Percentiles rank a stretch among this genome's conserved stretches.
Conservation (phyloP, 1,140 invertebrate species). For the Apis laboriosa region DNA sequence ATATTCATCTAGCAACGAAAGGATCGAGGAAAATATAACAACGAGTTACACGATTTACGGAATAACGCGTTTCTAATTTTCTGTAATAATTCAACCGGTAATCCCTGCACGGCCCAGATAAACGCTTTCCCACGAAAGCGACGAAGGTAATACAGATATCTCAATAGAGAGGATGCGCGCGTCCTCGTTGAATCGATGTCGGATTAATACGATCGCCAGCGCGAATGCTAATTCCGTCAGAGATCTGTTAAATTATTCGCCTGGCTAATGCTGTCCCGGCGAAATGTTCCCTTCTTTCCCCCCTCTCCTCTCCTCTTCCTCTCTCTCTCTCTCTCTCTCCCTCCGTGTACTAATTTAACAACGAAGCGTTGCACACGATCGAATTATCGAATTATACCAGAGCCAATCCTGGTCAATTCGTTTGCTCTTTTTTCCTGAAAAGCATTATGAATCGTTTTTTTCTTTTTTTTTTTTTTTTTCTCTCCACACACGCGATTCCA, state of each 20-base stretch:
- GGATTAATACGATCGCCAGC: constrained; percentile 44
- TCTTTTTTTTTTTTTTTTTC: too few relatives aligned
- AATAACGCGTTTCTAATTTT: constrained; percentile 22
- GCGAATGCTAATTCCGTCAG: constrained; percentile 39
- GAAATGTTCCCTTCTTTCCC: constrained; percentile 19
- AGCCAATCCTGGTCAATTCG: too few relatives aligned
- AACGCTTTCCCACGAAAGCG: constrained; percentile 33
- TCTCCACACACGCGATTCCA: too few relatives aligned
- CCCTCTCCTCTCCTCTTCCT: constrained; percentile 1
- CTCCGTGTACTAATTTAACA: too few relatives aligned
- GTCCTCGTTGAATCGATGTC: constrained; percentile 34
- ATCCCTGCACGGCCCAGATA: constrained; percentile 23
- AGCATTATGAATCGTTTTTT: too few relatives aligned
- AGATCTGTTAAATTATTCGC: constrained; percentile 52
- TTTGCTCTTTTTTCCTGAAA: too few relatives aligned
- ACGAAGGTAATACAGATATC: constrained; percentile 43
- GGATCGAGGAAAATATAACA: not conserved
- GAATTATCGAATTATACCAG: too few relatives aligned
- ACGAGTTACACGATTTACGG: not conserved
- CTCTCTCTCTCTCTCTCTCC: not conserved
- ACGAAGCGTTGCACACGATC: too few relatives aligned
- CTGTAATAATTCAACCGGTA: constrained; percentile 26
- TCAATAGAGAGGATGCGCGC: constrained; percentile 20
- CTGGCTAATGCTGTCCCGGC: not conserved
- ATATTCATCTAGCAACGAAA: not conserved